Conservation (phyloP, 2,797 vertebrate species). For the Coregonus suidteri region DNA sequence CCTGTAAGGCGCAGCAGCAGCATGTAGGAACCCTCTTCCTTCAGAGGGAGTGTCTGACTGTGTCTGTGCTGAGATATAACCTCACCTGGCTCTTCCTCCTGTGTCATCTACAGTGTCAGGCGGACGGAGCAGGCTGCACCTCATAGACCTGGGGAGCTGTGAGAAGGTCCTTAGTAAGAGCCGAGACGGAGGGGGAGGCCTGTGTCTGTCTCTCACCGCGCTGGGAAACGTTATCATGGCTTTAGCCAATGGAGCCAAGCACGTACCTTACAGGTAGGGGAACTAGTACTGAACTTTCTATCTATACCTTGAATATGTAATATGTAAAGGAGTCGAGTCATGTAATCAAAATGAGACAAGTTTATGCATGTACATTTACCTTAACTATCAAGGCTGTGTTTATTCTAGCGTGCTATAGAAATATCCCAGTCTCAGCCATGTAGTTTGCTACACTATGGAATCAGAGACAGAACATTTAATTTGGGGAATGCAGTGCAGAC, state of each 20-base stretch:
- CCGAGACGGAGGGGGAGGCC: constrained; percentile 86
- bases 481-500: not conserved
- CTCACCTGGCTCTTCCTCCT: constrained; percentile 26
- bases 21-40: constrained; percentile 28
- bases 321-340: not conserved
- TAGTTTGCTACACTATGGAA: not conserved
- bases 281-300: not conserved
- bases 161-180: constrained; percentile 88
- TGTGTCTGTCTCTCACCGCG: constrained; percentile 90
- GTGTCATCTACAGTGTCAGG: constrained; percentile 86
- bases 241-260: constrained; percentile 94
- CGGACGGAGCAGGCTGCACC: constrained; percentile 93
- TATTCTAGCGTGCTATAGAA: not conserved
- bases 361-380: constrained; percentile 29
- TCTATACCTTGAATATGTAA: not conserved
- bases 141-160: constrained; percentile 96
- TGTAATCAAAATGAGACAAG: constrained; percentile 43
- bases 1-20: constrained; percentile 10
- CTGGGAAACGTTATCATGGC: constrained; percentile 96
- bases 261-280: constrained; percentile 94
- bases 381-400: constrained; percentile 25
- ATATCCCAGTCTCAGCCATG: not conserved
- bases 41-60: constrained; percentile 46
- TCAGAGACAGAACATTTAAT: not conserved
- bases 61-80: not conserved